Conservation (phyloP, 2,888 invertebrate species). For the Drosophila tanythrix region DNA sequence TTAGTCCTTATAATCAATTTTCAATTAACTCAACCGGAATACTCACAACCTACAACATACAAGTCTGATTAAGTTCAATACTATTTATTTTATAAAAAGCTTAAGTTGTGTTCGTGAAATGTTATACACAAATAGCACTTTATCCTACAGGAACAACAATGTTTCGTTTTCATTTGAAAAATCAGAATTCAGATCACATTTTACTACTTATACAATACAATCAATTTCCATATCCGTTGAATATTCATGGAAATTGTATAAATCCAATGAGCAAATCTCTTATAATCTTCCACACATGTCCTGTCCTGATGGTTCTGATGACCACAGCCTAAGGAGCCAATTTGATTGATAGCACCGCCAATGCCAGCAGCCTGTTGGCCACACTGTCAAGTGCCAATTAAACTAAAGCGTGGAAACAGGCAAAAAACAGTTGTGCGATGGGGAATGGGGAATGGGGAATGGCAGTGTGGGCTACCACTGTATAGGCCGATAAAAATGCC, state of each 20-base stretch:
- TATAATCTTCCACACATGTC: slow-evolving; percentile 39
- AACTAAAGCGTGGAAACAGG: slow-evolving; percentile 72
- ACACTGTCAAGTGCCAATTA: slow-evolving; percentile 76
- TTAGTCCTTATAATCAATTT: background rate
- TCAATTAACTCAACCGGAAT: background rate
- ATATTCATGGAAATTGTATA: slow-evolving; percentile 10
- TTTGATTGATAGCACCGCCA: slow-evolving; percentile 72
- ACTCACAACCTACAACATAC: background rate
- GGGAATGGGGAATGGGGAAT: background rate
- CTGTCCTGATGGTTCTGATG: slow-evolving; percentile 8
- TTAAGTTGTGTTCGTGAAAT: background rate
- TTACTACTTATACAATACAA: background rate
- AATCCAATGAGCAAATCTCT: slow-evolving; percentile 24
- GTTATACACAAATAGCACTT: background rate
- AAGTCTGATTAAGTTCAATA: background rate
- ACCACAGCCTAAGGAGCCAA: slow-evolving; percentile 45
- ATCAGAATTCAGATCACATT: background rate
- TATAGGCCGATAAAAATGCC: slow-evolving; percentile 70
- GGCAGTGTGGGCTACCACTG: slow-evolving; percentile 19
- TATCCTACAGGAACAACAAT: no score
- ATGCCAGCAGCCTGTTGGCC: slow-evolving; percentile 54
- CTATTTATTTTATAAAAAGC: background rate
- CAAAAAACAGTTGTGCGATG: slow-evolving; percentile 42
- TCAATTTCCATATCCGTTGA: background rate
- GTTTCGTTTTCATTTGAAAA: background rate